phyloP scores from a whole-genome alignment of 2,113 vertebrate genomes.

The Amazona guildingii region DNA sequence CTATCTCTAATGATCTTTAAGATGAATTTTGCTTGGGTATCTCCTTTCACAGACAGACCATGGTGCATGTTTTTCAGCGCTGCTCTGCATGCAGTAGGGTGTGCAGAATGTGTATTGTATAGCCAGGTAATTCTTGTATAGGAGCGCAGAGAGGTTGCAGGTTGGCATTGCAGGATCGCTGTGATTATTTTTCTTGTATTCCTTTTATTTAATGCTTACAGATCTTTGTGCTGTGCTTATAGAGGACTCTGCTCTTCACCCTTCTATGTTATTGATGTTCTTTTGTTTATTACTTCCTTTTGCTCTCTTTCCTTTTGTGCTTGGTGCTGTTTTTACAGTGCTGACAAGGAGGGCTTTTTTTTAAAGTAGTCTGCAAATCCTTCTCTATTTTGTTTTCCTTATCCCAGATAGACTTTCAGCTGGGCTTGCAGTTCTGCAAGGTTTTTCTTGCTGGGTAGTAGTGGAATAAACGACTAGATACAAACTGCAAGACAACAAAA shows the following conservation, averaged over 20 bases:
- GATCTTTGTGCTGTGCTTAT: neutral
- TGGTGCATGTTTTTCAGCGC: neutral
- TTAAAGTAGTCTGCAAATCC: neutral
- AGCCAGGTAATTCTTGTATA: neutral
- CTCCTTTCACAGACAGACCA: neutral
- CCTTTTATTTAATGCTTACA: neutral
- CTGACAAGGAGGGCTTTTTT: neutral
- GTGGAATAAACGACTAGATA: neutral
- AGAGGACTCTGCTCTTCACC: neutral
- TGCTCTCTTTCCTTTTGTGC: neutral
- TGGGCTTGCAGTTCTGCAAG: neutral
- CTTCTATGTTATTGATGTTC: neutral
- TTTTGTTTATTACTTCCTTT: neutral
- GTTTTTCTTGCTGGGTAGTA: neutral
- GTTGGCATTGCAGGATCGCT: neutral
- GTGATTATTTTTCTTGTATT: neutral
- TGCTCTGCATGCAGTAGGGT: neutral
- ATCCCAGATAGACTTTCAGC: neutral
- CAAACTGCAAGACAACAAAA: neutral
- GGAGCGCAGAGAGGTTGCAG: neutral
- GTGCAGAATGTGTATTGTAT: rapidly evolving
- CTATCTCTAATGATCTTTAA: neutral
- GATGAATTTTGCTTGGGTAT: neutral
- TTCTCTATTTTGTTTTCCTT: neutral
- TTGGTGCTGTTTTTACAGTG: neutral